Base-by-base conservation (phyloP, 1,140 invertebrate genomes). In the Penaeus vannamei region DNA sequence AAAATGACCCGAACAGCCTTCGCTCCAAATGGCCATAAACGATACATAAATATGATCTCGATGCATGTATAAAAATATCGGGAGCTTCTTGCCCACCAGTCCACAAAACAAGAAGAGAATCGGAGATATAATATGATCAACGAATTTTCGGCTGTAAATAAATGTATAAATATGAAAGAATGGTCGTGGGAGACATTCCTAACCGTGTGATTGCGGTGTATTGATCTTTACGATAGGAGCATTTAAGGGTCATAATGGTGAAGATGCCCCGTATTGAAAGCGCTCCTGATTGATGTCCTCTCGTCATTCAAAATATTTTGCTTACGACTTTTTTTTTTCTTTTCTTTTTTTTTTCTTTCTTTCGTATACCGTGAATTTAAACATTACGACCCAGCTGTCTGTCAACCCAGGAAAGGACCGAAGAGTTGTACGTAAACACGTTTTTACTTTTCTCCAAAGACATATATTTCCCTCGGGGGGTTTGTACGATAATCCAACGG, bases 81-180 rank as follows among this genome's bases (percentile, higher is more conserved):
- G 69, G 61, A 85, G 60, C 46, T 85, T 85, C 81, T 79, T 85
- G 69, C 69, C 76, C 69, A 36, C 66, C 72, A 77, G 84, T 77
- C 62, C 84, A 77, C 72, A 53, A 77, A 77, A 85, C 46, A 85
- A 60, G 26, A 85, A 77, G 46, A 77, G 53, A 77, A 77, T 60
- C 46, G 84, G 84, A 85, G 64, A 60, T 61, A 46, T 85, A 85
- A 76, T 66, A 85, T 85, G 84, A 85, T 85, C 69, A 76, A 29
- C 46, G 69, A 85, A 85, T 85, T 76, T 85, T 85, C 42, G 46
- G 84, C 46, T 85, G 69, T 76, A 85, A 76, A 76, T 85, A 85
- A 60, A 53, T 53, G 17, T 53, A 53, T 53, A 53, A 53, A 53
- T 53, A 53, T 53, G 8, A 14, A 53, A 85, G 53, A 61, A 29